Evolutionary conservation across 2,797 vertebrate genomes (phyloP).

Genomic region (Catharus ustulatus): DNA sequence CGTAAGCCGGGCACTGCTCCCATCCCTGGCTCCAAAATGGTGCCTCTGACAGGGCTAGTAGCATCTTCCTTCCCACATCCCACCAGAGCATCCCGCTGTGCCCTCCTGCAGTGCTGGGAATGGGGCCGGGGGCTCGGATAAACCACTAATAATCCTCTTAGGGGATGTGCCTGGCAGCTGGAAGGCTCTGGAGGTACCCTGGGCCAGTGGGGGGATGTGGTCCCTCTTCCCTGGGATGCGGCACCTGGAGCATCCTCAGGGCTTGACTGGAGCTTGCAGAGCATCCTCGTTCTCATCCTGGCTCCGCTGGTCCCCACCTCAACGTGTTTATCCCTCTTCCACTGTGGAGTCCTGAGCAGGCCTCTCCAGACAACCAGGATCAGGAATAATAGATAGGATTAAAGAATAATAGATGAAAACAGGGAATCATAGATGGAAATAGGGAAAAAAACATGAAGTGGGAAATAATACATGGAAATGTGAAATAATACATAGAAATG

Average conservation of each 20-base stretch:
- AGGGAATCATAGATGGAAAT: not conserved
- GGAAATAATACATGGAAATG: not conserved
- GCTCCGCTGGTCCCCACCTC: rapidly evolving
- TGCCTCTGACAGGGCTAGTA: not conserved
- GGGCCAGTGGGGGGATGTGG: too few species aligned
- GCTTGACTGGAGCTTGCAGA: not conserved
- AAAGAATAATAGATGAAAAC: not conserved
- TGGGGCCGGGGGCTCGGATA: not conserved
- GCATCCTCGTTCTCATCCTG: not conserved
- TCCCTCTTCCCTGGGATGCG: not conserved
- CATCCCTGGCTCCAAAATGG: not conserved
- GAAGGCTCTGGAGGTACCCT: not conserved
- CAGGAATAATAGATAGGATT: not conserved
- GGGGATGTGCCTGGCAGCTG: not conserved
- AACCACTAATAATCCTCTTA: not conserved
- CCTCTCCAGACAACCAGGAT: not conserved
- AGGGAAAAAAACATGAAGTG: too few species aligned
- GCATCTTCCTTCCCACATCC: not conserved
- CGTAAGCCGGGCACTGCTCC: rapidly evolving
- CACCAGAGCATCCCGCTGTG: rapidly evolving
- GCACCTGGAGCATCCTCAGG: not conserved
- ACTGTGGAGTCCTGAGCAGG: not conserved
- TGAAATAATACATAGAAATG: not conserved
- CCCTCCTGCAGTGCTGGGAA: not conserved
- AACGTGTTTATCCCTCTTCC: not conserved